These are phyloP conservation scores for Petrocephalus microphthalmus DNA, from an alignment of 2,113 vertebrate genomes.

Conservation along the genomic window DNA sequence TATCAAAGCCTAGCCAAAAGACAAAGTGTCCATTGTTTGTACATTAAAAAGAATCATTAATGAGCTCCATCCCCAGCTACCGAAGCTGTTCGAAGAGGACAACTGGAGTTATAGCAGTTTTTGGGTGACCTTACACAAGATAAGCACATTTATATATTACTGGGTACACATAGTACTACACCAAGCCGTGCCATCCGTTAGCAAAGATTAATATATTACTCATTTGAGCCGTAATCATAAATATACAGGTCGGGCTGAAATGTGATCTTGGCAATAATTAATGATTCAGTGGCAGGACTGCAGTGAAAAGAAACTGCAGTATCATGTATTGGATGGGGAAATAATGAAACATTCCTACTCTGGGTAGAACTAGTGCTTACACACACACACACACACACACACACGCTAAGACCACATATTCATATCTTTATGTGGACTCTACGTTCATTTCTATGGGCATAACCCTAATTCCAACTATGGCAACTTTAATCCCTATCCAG, in stretches of 20 bases:
- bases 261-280: background rate
- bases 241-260: background rate
- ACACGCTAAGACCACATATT: background rate
- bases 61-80: background rate
- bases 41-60: background rate
- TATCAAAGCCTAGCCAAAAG: slow-evolving; percentile 10
- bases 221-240: background rate
- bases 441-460: too few relatives aligned
- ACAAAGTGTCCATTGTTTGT: slow-evolving; percentile 13
- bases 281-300: background rate
- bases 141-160: background rate
- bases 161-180: background rate
- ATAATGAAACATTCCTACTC: background rate
- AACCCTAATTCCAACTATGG: background rate
- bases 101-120: background rate
- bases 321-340: background rate
- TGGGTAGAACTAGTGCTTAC: background rate
- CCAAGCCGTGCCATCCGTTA: background rate
- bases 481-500: too few relatives aligned
- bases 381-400: background rate
- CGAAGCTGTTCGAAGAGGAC: background rate
- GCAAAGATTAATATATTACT: background rate
- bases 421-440: too few relatives aligned
- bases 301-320: background rate
- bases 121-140: background rate